Conservation (phyloP, 2,797 vertebrate species). For the Serranus cabrilla region DNA sequence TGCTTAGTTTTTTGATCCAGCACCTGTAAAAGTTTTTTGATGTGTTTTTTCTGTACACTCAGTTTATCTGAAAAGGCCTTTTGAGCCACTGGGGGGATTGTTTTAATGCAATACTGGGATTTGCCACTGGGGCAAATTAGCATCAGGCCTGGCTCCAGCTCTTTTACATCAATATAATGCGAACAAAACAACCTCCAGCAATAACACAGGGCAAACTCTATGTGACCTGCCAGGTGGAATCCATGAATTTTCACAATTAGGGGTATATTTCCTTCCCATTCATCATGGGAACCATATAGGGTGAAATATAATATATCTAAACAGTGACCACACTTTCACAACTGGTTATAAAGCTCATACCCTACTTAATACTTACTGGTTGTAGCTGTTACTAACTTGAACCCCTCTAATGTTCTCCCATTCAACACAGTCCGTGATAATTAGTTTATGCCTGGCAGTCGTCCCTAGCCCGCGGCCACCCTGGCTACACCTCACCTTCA, state of each 20-base stretch:
- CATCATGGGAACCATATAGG: not conserved
- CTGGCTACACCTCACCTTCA: conserved; percentile 65
- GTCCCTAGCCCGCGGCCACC: conserved; percentile 55
- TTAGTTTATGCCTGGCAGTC: conserved; percentile 68
- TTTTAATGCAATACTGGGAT: not conserved
- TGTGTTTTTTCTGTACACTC: too few species aligned
- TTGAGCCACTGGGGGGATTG: too few species aligned
- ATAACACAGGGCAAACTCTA: not conserved
- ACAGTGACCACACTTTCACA: conserved; percentile 7
- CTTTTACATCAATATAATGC: not conserved
- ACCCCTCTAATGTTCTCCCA: conserved; percentile 45
- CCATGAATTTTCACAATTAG: not conserved
- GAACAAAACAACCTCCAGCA: not conserved
- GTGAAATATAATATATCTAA: not conserved
- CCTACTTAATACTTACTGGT: conserved; percentile 3
- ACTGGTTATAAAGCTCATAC: conserved; percentile 6
- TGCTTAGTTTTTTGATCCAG: too few species aligned
- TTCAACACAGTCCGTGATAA: conserved; percentile 55
- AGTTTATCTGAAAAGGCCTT: too few species aligned
- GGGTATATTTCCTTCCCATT: not conserved
- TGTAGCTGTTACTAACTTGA: conserved; percentile 44
- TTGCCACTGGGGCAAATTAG: not conserved
- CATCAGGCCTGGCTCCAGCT: not conserved
- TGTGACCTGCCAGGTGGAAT: not conserved
- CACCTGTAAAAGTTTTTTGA: too few species aligned